A percentile compares a stretch with the other conserved stretches of the same genome.
Conservation (phyloP, 1,140 invertebrate species). For the Zelostemma sp. region DNA sequence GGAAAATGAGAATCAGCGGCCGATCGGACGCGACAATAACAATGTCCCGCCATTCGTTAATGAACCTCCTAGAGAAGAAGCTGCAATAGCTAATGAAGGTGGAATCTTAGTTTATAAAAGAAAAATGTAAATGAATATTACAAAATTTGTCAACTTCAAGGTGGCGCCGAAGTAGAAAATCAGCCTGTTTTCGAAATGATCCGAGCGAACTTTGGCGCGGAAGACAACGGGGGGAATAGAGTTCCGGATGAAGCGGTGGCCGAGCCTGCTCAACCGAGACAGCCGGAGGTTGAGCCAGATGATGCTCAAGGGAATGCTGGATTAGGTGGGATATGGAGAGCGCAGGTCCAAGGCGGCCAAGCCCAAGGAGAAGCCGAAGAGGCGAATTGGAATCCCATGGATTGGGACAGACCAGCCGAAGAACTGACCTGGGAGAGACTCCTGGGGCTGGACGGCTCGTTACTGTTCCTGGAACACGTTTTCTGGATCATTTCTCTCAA, state of each 20-base stretch:
- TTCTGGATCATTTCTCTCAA: slow-evolving; percentile 99
- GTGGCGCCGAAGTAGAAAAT: slow-evolving; percentile 4
- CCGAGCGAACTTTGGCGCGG: not conserved
- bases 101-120: slow-evolving; percentile 17
- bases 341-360: slow-evolving; percentile 62
- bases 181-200: not conserved
- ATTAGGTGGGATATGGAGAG: slow-evolving; percentile 66
- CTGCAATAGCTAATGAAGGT: slow-evolving; percentile 36
- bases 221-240: not conserved
- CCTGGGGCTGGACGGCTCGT: slow-evolving; percentile 95
- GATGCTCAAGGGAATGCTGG: slow-evolving; percentile 42
- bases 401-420: slow-evolving; percentile 97
- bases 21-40: slow-evolving; percentile 65
- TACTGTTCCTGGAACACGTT: slow-evolving; percentile 98
- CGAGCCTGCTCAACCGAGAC: slow-evolving; percentile 12
- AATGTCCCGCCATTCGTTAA: slow-evolving; percentile 65
- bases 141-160: slow-evolving; percentile 23
- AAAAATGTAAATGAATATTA: too few relatives aligned
- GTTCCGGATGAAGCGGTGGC: slow-evolving; percentile 7
- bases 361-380: slow-evolving; percentile 80
- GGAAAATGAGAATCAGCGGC: slow-evolving; percentile 46
- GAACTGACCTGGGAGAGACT: slow-evolving; percentile 98
- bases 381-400: slow-evolving; percentile 98
- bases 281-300: slow-evolving; percentile 46
- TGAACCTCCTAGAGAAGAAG: slow-evolving; percentile 52